Evolutionary conservation across 2,113 vertebrate species (phyloP).

Genomic region (Muscicapa adusta): DNA sequence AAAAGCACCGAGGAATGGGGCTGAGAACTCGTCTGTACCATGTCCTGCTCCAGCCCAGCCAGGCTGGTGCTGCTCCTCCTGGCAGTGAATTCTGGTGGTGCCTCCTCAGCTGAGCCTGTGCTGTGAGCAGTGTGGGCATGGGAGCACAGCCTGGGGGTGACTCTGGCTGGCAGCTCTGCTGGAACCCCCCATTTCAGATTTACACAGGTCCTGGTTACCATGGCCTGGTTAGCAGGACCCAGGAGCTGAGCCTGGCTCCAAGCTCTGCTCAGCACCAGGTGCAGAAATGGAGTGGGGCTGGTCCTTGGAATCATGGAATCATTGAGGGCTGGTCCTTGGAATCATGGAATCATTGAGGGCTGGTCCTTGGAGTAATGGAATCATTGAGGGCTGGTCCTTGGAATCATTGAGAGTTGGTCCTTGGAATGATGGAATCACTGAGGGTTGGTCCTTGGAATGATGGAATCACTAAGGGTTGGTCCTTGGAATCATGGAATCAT

Average conservation of each 20-base stretch:
- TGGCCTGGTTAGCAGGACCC: fast-evolving
- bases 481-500: too few species aligned
- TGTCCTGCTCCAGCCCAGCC: neutral
- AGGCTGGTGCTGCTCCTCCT: neutral
- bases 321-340: neutral
- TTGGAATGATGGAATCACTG: too few species aligned
- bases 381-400: too few species aligned
- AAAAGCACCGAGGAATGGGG: neutral
- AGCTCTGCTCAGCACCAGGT: fast-evolving
- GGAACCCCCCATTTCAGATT: fast-evolving
- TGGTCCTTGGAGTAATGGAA: too few species aligned
- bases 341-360: fast-evolving
- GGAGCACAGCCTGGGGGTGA: fast-evolving
- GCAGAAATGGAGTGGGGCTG: fast-evolving
- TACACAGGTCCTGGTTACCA: fast-evolving
- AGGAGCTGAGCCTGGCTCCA: neutral
- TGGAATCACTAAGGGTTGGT: too few species aligned
- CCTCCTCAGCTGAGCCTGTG: neutral
- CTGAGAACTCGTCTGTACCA: neutral
- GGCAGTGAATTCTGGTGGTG: neutral
- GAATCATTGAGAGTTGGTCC: too few species aligned
- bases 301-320: fast-evolving
- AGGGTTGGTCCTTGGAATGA: too few species aligned
- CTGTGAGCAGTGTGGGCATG: fast-evolving
- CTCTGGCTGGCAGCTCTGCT: neutral